These are phyloP conservation scores for Hypotaenidia okinawae DNA, from an alignment of 2,797 vertebrate species.

Conservation along the genomic window DNA sequence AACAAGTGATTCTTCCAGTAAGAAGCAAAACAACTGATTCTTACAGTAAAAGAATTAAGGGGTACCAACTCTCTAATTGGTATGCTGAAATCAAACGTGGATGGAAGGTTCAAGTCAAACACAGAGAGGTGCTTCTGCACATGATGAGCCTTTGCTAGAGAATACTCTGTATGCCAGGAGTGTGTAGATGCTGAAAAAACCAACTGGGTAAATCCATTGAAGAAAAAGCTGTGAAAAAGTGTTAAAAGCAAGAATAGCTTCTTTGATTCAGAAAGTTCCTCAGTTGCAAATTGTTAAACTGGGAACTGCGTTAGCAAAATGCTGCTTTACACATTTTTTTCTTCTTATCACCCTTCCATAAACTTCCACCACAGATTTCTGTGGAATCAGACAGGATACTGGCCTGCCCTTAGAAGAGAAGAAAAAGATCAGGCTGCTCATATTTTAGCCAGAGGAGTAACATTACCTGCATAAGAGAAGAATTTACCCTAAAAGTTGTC, in stretches of 20 bases:
- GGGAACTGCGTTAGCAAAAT: neutral
- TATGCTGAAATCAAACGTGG: neutral
- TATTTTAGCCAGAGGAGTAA: neutral
- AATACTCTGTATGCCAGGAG: neutral
- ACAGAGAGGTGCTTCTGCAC: neutral
- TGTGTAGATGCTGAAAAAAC: neutral
- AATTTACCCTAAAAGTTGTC: neutral
- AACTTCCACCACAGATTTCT: neutral
- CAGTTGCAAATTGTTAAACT: neutral
- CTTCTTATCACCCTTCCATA: neutral
- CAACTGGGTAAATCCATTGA: neutral
- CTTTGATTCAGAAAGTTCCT: neutral
- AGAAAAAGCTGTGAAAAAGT: neutral
- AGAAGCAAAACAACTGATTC: neutral
- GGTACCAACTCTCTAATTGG: neutral
- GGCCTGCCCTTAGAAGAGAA: neutral
- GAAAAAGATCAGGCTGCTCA: neutral
- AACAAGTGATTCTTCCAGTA: neutral
- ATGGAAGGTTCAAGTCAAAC: neutral
- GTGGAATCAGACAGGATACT: neutral
- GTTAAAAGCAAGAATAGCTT: neutral
- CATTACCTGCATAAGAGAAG: neutral
- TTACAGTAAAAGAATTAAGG: neutral
- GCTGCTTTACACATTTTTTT: rapidly evolving
- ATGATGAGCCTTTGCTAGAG: neutral